Conservation (phyloP, 1,140 invertebrate genomes). For the Zaprionus vittiger region DNA sequence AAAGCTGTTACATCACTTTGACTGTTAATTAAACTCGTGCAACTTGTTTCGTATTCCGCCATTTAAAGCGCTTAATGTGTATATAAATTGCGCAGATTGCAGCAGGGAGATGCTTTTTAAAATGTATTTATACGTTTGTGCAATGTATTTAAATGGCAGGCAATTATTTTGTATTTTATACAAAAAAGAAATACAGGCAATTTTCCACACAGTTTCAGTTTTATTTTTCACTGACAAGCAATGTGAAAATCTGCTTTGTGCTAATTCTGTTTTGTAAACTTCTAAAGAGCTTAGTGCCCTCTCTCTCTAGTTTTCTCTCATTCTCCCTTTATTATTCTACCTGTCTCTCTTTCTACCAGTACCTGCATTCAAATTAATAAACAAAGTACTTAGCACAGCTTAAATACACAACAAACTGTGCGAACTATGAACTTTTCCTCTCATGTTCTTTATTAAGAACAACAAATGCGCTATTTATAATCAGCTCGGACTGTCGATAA, state of each 20-base stretch:
- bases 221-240: neutral
- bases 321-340: no score
- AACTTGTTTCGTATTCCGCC: neutral
- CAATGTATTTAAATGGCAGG: constrained; percentile 2
- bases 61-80: neutral
- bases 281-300: neutral
- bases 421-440: neutral
- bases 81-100: neutral
- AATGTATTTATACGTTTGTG: neutral
- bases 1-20: constrained; percentile 9
- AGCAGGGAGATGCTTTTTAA: neutral
- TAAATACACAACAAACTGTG: neutral
- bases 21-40: constrained; percentile 15
- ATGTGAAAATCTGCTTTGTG: neutral
- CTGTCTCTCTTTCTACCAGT: neutral
- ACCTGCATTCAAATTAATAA: neutral
- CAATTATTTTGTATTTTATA: neutral
- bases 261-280: constrained; percentile 1
- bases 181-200: neutral
- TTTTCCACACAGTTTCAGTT: neutral
- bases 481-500: neutral
- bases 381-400: constrained; percentile 4
- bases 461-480: constrained; percentile 6
- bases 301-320: neutral
- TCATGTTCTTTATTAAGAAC: neutral